Base-by-base conservation (phyloP, 2,113 vertebrate genomes). In the Tragelaphus buxtoni region DNA sequence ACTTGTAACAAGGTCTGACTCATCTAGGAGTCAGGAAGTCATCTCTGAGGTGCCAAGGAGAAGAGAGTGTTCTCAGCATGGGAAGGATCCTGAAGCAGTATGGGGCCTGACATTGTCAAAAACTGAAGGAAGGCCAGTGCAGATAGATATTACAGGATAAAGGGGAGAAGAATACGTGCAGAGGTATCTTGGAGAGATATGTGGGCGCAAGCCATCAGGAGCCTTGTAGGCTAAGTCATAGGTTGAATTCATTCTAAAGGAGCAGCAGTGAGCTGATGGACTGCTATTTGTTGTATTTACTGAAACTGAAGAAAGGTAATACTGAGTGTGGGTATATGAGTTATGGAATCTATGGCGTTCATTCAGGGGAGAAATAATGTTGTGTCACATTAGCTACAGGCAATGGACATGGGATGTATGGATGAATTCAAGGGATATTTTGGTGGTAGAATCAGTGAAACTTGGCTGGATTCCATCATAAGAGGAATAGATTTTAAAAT, bases 191-290 rank as follows among this genome's bases (percentile, higher is more conserved):
- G n/a, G 45, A 56, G 22, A 80, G 39, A 9, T 5, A 16, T 5
- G 5, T 11, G 61, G 24, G 28, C 1, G 0, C 6, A 28, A 72
- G 32, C 10, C 69, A 6, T 13, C 12, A 9, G 2, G 20, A 30
- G 17, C 22, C 72, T 63, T 5, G 1, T 8, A 28, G 51, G 4
- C 45, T 2, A 3, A 30, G 9, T 30, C 24, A 26, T 6, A 60
- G 18, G 53, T 3, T 17, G 20, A 26, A 49, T 91, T 85, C 20
- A 14, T n/a, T 47, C 8, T 47, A 35, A 56, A 20, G 28, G 11
- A 84, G 39, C 24, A 76, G n/a, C 65, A 24, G 60, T 22, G 56
- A 39, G 9, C 28, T 32, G 16, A 81, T 24, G 47, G 49, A 82
- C 39, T 5, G 1, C 32, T 45, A 32, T 9, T 26, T 55, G 47